A percentile compares a stretch with the other conserved stretches of the same genome.
phyloP scores from a whole-genome alignment of 2,113 vertebrate genomes.

The Atherinomorus stipes region DNA sequence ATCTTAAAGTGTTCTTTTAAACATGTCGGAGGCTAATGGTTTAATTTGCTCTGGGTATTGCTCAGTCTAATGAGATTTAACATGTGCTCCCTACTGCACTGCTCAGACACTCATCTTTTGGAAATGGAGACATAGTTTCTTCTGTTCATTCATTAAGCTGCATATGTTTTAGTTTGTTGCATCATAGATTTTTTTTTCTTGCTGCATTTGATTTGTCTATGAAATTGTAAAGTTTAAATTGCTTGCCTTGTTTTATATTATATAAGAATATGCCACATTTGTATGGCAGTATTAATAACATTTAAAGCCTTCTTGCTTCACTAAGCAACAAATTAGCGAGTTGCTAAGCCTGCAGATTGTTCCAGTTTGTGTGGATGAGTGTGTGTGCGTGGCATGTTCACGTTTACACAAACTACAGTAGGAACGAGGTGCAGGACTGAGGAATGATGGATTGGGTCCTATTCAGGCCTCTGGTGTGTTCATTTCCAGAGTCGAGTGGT shows the following conservation, averaged over 20 bases:
- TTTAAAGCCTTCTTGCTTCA: no score
- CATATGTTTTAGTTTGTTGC: slow-evolving; percentile 51
- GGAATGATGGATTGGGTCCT: slow-evolving; percentile 72
- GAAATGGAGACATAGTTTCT: slow-evolving; percentile 49
- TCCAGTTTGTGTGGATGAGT: background rate
- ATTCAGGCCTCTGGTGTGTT: slow-evolving; percentile 66
- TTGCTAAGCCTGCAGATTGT: slow-evolving; percentile 1
- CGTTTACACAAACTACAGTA: slow-evolving; percentile 7
- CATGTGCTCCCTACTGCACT: slow-evolving; percentile 51
- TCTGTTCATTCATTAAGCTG: slow-evolving; percentile 52
- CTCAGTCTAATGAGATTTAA: slow-evolving; percentile 81
- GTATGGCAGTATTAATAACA: no score
- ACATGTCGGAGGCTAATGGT: slow-evolving; percentile 80
- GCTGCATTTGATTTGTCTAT: slow-evolving; percentile 27
- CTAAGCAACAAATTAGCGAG: background rate
- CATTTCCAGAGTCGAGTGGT: slow-evolving; percentile 66
- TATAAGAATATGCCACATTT: no score
- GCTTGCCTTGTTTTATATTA: no score
- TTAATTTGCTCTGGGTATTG: slow-evolving; percentile 82
- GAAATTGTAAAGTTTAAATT: no score
- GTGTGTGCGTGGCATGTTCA: slow-evolving; percentile 14
- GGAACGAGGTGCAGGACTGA: slow-evolving; percentile 26
- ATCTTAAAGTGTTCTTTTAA: slow-evolving; percentile 81
- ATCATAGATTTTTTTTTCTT: slow-evolving; percentile 31
- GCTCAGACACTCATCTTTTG: slow-evolving; percentile 62